A percentile compares a stretch with the other conserved stretches of the same genome.
Evolutionary conservation across 2,888 invertebrate species (phyloP).

Genomic region (Galeopsomyia nigrocyanea): DNA sequence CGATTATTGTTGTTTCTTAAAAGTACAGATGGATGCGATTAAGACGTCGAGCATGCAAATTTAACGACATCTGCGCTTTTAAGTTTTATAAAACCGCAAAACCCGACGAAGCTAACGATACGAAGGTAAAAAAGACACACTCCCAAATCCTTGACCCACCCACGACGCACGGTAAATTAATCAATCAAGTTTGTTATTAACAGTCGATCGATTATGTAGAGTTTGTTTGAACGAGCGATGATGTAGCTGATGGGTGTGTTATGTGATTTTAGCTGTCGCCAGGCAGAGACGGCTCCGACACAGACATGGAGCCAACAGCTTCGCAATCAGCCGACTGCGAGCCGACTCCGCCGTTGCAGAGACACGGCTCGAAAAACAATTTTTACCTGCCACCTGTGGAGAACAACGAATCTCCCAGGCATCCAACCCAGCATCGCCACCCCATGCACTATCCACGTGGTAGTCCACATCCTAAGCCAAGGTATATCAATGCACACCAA

Average conservation of each 20-base stretch:
- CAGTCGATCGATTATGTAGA: no score
- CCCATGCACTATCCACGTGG: slow-evolving; percentile 78
- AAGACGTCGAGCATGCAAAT: slow-evolving; percentile 17
- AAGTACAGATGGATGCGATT: slow-evolving; percentile 38
- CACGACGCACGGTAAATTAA: no score
- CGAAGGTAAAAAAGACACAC: neutral
- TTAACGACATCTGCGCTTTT: slow-evolving; percentile 35
- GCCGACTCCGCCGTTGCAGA: slow-evolving; percentile 88
- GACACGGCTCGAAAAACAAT: slow-evolving; percentile 88
- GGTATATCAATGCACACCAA: slow-evolving; percentile 64
- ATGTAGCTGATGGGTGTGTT: slow-evolving; percentile 7
- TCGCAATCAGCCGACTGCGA: slow-evolving; percentile 94
- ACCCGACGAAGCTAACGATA: slow-evolving; percentile 7
- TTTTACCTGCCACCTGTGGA: slow-evolving; percentile 85
- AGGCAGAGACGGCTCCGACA: slow-evolving; percentile 85
- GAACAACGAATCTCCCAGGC: slow-evolving; percentile 68
- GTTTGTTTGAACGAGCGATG: no score
- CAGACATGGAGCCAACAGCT: slow-evolving; percentile 90
- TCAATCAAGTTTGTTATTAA: no score
- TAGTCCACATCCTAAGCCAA: slow-evolving; percentile 85
- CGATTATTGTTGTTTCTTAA: slow-evolving; percentile 31
- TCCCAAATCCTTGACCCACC: neutral
- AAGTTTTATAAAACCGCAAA: slow-evolving; percentile 16
- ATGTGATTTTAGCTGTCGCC: slow-evolving; percentile 79
- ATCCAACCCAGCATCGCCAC: slow-evolving; percentile 68